phyloP scores from a whole-genome alignment of 2,888 invertebrate species.

The Siphlonurus alternatus region DNA sequence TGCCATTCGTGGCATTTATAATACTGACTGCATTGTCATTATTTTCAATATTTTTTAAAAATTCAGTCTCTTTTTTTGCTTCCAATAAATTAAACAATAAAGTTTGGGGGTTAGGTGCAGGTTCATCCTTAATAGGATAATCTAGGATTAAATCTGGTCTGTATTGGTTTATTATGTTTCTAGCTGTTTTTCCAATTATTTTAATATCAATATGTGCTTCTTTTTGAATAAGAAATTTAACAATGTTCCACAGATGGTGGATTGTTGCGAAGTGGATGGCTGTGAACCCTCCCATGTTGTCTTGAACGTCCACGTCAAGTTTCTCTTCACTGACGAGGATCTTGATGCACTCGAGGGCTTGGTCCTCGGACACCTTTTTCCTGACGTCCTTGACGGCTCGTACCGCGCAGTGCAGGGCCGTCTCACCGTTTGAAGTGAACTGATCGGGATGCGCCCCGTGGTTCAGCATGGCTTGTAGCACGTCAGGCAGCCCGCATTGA shows the following conservation, averaged over 20 bases:
- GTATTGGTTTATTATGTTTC: constrained; percentile 10
- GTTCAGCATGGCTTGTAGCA: constrained; percentile 23
- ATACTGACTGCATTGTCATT: not conserved
- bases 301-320: not conserved
- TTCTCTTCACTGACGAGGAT: not conserved
- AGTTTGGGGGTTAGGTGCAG: not conserved
- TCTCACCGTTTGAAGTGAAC: constrained; percentile 11
- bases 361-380: not conserved
- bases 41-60: not conserved
- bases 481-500: constrained; percentile 31
- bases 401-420: constrained; percentile 16
- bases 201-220: constrained; percentile 10
- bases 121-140: not conserved
- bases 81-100: not conserved
- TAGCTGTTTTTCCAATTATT: constrained; percentile 11
- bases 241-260: constrained; percentile 11
- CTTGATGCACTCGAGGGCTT: not conserved
- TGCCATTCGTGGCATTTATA: not conserved
- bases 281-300: constrained; percentile 1
- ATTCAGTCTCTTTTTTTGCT: not conserved
- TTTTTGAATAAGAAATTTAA: constrained; percentile 9
- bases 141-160: constrained; percentile 7
- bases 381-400: not conserved
- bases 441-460: not conserved
- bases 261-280: constrained; percentile 13